Evolutionary conservation across 2,888 invertebrate species (phyloP), one percentile per base, ranked within the genome.

Genomic region (Ophraella communa): DNA sequence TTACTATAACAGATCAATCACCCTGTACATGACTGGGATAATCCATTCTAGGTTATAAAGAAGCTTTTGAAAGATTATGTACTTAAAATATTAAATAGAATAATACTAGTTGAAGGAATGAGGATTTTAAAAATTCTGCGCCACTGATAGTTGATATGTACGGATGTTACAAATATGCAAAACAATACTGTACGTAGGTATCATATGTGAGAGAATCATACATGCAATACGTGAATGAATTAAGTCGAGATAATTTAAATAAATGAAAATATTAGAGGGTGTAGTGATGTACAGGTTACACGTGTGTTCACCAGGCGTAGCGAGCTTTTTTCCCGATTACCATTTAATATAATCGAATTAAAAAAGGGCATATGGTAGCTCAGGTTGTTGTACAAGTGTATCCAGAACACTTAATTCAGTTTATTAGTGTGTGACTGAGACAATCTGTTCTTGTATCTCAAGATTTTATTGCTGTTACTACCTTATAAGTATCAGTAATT

Each of bases 181-280:
- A 76, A 73, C 63, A 70, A 69, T 64, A 57, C 64, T 56, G 44
- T 64, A 70, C 11, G 11, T 67, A 68, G 70, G 77, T 73, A 74
- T 74, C 78, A 78, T 78, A 79, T 79, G 78, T 74, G 76, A 69
- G 76, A 69, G 71, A 70, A 73, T 70, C 66, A 73, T 71, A 73
- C 76, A 78, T 75, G 77, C 78, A 77, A 78, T 78, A 79, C 79
- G 79, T 74, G 78, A 79, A 79, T 79, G 75, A 64, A 73, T 70
- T 71, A 69, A 74, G 71, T 66, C 61, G 70, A 72, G 74, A 79
- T 77, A 77, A 79, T 79, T 79, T 79, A 76, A 79, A 79, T 79
- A 78, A 76, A 79, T 76, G 76, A 78, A 77, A 78, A 77, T 72
- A 73, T 71, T 74, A 74, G 74, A 72, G 76, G 76, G 76, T 74